Base-by-base conservation (phyloP, 2,113 vertebrate species). In the Amblyopsis rosae region DNA sequence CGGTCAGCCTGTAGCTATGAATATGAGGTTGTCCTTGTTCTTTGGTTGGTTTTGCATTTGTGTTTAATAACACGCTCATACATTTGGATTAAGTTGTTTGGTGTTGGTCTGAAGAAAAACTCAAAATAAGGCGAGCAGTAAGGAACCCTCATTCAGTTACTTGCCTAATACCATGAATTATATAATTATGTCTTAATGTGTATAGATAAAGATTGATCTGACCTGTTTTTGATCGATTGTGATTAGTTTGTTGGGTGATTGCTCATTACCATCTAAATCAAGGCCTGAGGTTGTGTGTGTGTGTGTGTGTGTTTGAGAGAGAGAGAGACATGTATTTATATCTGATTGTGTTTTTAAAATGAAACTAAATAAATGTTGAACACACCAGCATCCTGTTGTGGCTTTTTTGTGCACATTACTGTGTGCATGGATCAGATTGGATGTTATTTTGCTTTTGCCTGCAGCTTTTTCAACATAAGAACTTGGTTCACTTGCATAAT, bases 301-400 rank as follows among this genome's bases (percentile, higher is more conserved):
- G 77, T 5, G 49, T 3, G 66, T 9, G 65, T 11, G 62, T 35
- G 76, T 3, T 4, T 45, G 66, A 53, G 61, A 64, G 69, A 56
- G 50, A 64, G 76, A 63, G 84, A 84, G 72, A 87, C 51, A 85
- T 84, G 85, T 93, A 91, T 92, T 91, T 93, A 91, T 93, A 92
- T 91, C 90, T 88, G 85, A 90, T 87, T 86, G 84, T 0, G 75
- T 91, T 92, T 93, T 90, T 91, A 88, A 88, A 90, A 84, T 86
- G 81, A 88, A 35, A 62, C 70, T 87, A 72, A 92, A 89, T 88
- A 92, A 91, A 90, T 87, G 84, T 86, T 81, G 55, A 86, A 65
- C 83, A 82, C 74, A 81, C 76, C 71, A 84, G 72, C 79, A 67
- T n/a, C 7, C 0, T 32, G 50, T 0, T 3, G 50, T 19, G 26